phyloP scores from a whole-genome alignment of 2,113 vertebrate genomes.

The Ptyas mucosa region DNA sequence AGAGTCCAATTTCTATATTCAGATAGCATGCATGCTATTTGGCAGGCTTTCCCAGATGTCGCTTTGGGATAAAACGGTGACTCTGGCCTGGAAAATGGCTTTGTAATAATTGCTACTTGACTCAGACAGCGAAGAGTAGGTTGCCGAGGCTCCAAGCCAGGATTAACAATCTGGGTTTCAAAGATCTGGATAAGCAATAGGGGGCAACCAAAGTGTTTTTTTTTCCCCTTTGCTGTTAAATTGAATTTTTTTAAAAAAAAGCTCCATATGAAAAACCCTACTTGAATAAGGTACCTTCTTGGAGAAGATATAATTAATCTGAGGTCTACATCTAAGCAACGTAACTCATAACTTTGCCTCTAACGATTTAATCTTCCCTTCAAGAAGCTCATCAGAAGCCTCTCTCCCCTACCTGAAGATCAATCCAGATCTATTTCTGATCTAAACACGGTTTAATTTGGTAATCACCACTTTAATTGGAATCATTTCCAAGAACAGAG shows the following conservation, averaged over 20 bases:
- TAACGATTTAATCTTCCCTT: not conserved
- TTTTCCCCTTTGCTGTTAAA: not conserved
- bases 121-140: not conserved
- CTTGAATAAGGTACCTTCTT: not conserved
- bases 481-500: not conserved
- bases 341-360: not conserved
- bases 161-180: not conserved
- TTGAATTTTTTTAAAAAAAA: not conserved
- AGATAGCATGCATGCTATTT: conserved; percentile 38
- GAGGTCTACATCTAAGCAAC: not conserved
- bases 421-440: not conserved
- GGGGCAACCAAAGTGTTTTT: not conserved
- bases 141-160: not conserved
- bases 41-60: conserved; percentile 21
- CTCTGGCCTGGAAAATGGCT: conserved; percentile 30
- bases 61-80: conserved; percentile 38
- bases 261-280: not conserved
- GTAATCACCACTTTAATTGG: not conserved
- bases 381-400: not conserved
- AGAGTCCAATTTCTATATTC: conserved; percentile 66
- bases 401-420: not conserved
- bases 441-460: not conserved
- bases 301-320: not conserved
- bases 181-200: not conserved
- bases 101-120: conserved; percentile 2